Base-by-base conservation (phyloP, 2,888 invertebrate genomes). In the Rhamphomyia laevipes region DNA sequence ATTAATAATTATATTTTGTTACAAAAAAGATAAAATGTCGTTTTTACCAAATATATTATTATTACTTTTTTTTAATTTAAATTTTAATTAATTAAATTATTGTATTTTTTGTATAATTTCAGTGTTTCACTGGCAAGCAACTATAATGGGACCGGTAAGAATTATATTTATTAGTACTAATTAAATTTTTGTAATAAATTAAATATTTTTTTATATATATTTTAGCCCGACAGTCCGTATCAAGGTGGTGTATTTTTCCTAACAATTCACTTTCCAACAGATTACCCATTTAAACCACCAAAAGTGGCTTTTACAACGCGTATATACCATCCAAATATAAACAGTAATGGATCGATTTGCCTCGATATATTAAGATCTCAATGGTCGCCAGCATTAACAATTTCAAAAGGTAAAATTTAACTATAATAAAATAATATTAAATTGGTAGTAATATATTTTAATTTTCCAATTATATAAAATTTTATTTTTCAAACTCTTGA, bases 121-220 rank as follows among this genome's bases (percentile, higher is more conserved):
- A 95, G 94, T 99, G 77, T 99, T 99, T 82, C 96, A 97, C 76
- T 99, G 99, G 99, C 96, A 97, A 81, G 99, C 97, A 75, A 97
- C 97, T 79, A 97, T 99, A 74, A 95, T 97, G 94, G 99, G 99
- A 77, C 97, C 97, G 77, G 91, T 91, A 82, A 87, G 90, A 85
- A 74, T 17, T 37, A n/a, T 35, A 30, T 17, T 48, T 21, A 13
- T 13, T 45, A 23, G 12, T 21, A 23, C 17, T 4, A 10, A 10
- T 17, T n/a, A 42, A n/a, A 15, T 27, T 38, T 16, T 17, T 21
- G 35, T 23, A 38, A 43, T 47, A 52, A 49, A 45, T 45, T 38
- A 16, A 37, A 37, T 15, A 17, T 9, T 16, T 38, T 35, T n/a
- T 35, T 13, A 35, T 13, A 5, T 7, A 5, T 42, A 5, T 42